Evolutionary conservation across 1,140 invertebrate genomes (phyloP).

Genomic region (Macrobrachium rosenbergii): DNA sequence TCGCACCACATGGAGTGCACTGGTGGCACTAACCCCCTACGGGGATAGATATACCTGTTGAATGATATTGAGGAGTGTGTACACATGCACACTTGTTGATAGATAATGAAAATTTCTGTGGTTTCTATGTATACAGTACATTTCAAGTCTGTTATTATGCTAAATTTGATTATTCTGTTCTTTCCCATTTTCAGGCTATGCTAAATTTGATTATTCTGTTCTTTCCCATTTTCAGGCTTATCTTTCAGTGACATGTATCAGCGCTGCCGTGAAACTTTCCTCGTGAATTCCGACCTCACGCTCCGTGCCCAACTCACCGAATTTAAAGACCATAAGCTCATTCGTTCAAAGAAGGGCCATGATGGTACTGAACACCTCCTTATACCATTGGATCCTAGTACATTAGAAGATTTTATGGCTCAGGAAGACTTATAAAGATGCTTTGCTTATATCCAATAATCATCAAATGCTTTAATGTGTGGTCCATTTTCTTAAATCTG

Average conservation of each 20-base stretch:
- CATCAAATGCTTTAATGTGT: no score
- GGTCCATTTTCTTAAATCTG: no score
- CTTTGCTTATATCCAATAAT: no score
- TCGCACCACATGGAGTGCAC: no score
- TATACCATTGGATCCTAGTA: slow-evolving; percentile 82
- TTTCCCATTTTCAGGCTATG: slow-evolving; percentile 74
- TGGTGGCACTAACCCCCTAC: no score
- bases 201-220: neutral
- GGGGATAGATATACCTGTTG: no score
- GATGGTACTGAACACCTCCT: slow-evolving; percentile 86
- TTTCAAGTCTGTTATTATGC: neutral
- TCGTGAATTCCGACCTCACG: slow-evolving; percentile 90
- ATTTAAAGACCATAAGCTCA: slow-evolving; percentile 93
- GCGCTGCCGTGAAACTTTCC: slow-evolving; percentile 85
- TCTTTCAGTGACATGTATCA: slow-evolving; percentile 88
- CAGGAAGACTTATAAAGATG: slow-evolving; percentile 67
- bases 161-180: slow-evolving; percentile 2
- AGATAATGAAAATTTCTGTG: no score
- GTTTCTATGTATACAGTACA: neutral
- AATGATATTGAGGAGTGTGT: no score
- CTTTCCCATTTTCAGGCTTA: slow-evolving; percentile 77
- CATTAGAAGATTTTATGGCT: slow-evolving; percentile 82
- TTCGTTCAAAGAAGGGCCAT: slow-evolving; percentile 82
- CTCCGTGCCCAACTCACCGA: slow-evolving; percentile 90
- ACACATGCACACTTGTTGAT: no score